Conservation (phyloP, 2,113 vertebrate genomes). For the Seriola quinqueradiata region DNA sequence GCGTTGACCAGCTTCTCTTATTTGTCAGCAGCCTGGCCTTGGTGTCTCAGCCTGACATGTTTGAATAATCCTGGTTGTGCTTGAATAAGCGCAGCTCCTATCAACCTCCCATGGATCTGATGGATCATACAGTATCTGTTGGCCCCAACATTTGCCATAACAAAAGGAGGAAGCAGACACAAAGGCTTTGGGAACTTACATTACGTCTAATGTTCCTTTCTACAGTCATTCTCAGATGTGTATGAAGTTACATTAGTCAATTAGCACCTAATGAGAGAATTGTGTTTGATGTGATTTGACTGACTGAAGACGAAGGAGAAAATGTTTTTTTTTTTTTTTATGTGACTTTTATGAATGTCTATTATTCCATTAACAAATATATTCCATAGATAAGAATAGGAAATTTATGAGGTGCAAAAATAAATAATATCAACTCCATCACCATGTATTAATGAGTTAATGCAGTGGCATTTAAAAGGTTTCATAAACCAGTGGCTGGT, state of each 20-base stretch:
- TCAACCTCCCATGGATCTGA: conserved; percentile 66
- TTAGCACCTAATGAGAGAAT: background rate
- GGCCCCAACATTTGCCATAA: conserved; percentile 70
- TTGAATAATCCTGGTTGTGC: conserved; percentile 75
- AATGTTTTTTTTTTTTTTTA: too few species aligned
- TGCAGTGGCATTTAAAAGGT: background rate
- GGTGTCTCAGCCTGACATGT: conserved; percentile 73
- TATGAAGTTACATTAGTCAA: background rate
- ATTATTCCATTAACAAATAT: background rate
- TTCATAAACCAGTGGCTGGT: background rate
- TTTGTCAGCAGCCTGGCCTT: conserved; percentile 71
- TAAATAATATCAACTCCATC: too few species aligned
- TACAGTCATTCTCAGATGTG: background rate
- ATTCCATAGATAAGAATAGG: background rate
- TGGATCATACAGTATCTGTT: conserved; percentile 66
- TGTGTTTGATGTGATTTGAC: background rate
- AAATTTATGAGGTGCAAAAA: background rate
- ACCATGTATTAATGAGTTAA: background rate
- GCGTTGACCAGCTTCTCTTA: conserved; percentile 45
- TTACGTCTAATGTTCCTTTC: conserved; percentile 26
- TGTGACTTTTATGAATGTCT: background rate
- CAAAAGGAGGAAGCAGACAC: conserved; percentile 63
- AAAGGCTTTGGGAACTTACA: conserved; percentile 39
- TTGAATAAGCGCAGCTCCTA: conserved; percentile 70
- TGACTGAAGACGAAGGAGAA: too few species aligned